Base-by-base conservation (phyloP, 2,888 invertebrate genomes). In the Homarus gammarus region DNA sequence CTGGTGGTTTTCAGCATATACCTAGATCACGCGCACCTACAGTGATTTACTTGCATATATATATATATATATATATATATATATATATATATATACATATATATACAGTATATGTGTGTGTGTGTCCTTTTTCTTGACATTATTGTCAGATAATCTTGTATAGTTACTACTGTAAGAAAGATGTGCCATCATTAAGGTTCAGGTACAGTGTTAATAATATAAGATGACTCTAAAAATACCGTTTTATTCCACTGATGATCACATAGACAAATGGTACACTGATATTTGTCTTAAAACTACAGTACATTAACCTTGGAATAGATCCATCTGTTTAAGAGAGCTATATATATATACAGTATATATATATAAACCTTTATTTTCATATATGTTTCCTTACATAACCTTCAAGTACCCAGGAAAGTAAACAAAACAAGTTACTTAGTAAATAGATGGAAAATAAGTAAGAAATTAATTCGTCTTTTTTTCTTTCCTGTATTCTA, bases 241-340 rank as follows among this genome's bases (percentile, higher is more conserved):
- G 72, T 87, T 87, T n/a, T 87, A 87, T 83, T 87, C 87, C 87
- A 87, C 83, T 87, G 31, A 87, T 73, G 87, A 77, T 87, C 73
- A 87, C 87, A 87, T 73, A 75, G 81, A 87, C 83, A 87, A 87
- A 82, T 87, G 77, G 77, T 49, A 87, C 87, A 87, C 83, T 87
- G 73, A 87, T 68, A 87, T 87, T 78, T 87, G 75, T 81, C 79
- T 81, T 82, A 83, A 61, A 82, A 36, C 82, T 83, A 75, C 75
- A 75, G 36, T 79, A 86, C 79, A 86, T 70, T 70, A 72, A 31
- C 51, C 79, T 70, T 78, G 38, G 83, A 49, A 44, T 44, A 44
- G 44, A 49, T 68, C 70, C 49, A 64, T 83, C 40, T 68, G 40
- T 49, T 27, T 38, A 49, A 64, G 64, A 56, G 44, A 82, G n/a